Evolutionary conservation across 2,113 vertebrate genomes (phyloP).

Genomic region (Chionodraco myersi): DNA sequence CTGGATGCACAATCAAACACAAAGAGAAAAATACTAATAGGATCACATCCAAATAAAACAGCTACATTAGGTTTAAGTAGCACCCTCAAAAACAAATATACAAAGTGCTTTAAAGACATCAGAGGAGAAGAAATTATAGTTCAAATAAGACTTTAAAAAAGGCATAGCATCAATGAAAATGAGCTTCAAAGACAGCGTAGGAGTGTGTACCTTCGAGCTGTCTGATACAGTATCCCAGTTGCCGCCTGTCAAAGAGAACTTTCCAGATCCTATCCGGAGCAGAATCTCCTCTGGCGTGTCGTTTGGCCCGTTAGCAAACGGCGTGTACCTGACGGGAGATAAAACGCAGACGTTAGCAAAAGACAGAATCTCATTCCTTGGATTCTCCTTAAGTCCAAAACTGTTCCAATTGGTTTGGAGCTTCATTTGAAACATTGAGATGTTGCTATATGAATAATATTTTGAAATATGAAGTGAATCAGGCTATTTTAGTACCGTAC

Average conservation of each 20-base stretch:
- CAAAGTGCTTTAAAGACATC: background rate
- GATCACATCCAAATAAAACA: background rate
- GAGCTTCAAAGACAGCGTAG: no score
- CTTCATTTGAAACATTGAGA: no score
- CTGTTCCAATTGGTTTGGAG: no score
- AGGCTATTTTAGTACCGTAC: no score
- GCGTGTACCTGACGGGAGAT: constrained; percentile 87
- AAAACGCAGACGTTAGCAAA: background rate
- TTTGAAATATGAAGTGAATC: no score
- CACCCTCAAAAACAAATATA: background rate
- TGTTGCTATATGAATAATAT: no score
- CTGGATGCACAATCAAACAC: background rate
- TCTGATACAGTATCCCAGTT: constrained; percentile 98
- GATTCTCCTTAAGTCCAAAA: background rate
- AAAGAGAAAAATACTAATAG: background rate
- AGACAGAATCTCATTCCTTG: background rate
- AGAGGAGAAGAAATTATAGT: background rate
- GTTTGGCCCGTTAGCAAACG: constrained; percentile 96
- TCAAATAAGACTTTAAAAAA: background rate
- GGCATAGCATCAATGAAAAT: no score
- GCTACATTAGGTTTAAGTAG: background rate
- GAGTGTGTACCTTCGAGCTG: constrained; percentile 91
- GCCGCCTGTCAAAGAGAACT: constrained; percentile 94
- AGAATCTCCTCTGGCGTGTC: constrained; percentile 98
- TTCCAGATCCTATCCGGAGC: constrained; percentile 93